Evolutionary conservation across 2,113 vertebrate species (phyloP), one percentile per base, ranked within the genome.

Genomic region (Oncorhynchus mykiss): DNA sequence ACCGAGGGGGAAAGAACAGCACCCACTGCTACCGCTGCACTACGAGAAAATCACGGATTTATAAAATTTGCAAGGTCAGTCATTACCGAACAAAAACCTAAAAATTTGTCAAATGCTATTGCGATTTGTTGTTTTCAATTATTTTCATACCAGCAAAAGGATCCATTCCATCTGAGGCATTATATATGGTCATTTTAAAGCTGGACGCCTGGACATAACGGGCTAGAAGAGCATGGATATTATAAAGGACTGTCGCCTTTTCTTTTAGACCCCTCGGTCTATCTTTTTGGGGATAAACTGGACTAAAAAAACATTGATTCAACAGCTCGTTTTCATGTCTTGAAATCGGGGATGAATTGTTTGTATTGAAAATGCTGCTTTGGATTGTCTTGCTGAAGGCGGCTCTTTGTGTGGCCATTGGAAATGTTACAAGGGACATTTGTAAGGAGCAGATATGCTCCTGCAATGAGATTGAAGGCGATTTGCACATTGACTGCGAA

Each of bases 381-480:
- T 98, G 97, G 97, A 95, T 99, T 91, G 92, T 98, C 88, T 94
- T 98, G 94, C 95, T 99, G 95, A 97, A 99, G 96, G 97, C 97
- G 90, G 96, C 96, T 96, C 96, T 99, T 95, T 98, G 96, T 96
- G 96, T 97, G 92, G 97, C 96, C 81, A 94, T 94, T 92, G 96
- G 96, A 91, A 99, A 99, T 92, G 95, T 97, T 93, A 99, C 98
- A 91, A 97, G 95, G 93, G 98, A 99, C 94, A 95, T 99, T 93
- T 99, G 98, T 92, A 97, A 97, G 94, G 98, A 99, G 94, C 96
- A 96, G 94, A 94, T 99, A 91, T 99, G 98, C 94, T 96, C 96
- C 78, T 99, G 98, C 95, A 95, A 95, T 91, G 96, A 98, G 89
- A 90, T 99, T 82, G 98, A 99, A 94, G 98, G 98, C 77, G 96